A percentile compares a stretch with the other conserved stretches of the same genome.
These are phyloP conservation scores for Steinernema feltiae DNA, from an alignment of 1,140 invertebrate species.

Conservation along the genomic window DNA sequence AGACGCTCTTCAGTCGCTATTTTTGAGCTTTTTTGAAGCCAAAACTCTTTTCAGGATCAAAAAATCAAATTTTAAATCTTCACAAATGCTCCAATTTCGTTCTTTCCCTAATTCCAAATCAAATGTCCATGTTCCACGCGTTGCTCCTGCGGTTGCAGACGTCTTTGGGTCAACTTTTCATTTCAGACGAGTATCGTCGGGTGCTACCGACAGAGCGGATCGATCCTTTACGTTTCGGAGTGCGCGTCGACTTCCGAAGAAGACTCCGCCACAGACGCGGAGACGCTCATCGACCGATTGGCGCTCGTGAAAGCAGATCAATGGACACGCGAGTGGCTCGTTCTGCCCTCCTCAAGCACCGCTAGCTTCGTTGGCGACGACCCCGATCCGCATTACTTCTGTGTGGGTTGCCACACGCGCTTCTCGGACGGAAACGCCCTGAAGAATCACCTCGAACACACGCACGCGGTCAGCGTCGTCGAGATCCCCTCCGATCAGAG, in stretches of 20 bases:
- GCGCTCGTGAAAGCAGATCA: neutral
- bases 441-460: neutral
- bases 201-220: neutral
- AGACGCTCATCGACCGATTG: neutral
- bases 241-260: neutral
- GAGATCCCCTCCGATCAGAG: neutral
- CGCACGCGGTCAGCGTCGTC: neutral
- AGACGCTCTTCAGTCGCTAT: neutral
- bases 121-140: no score
- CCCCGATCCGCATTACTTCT: constrained; percentile 3
- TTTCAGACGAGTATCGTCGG: neutral
- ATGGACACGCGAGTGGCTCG: constrained; percentile 10
- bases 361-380: constrained; percentile 9
- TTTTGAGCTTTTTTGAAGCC: neutral
- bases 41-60: neutral
- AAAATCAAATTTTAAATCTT: no score
- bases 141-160: no score
- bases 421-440: neutral
- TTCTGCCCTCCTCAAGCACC: neutral
- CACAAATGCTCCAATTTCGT: neutral
- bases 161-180: no score
- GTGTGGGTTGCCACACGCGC: neutral
- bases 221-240: neutral
- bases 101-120: neutral
- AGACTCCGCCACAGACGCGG: neutral